Base-by-base conservation (phyloP, 2,888 invertebrate genomes). In the Athetis lepigone region DNA sequence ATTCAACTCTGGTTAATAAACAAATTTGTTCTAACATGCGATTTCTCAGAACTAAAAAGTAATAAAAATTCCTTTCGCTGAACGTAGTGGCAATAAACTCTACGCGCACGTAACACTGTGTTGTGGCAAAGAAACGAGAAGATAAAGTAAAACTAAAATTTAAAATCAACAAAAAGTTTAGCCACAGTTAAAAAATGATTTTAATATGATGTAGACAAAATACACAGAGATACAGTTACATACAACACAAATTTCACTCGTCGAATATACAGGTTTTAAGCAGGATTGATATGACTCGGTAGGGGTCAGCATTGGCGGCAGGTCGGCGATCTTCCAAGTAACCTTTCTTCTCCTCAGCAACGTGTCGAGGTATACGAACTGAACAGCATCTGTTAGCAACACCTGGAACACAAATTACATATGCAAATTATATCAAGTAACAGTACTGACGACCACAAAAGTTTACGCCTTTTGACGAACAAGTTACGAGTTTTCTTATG, bases 271-370 rank as follows among this genome's bases (percentile, higher is more conserved):
- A 97, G 37, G 98, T 98, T 84, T 97, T 96, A 19, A 98, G 96
- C 79, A 98, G 94, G 52, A 97, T 97, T 84, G 97, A 96, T 55
- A 97, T 96, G 33, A 98, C 97, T 4, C 97, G 95, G 88, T 98
- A 98, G 0, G 98, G 98, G 93, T 98, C 98, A 85, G 98, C 98
- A 89, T 98, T 98, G 75, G 98, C 97, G 39, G 98, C 97, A 13
- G 98, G 98, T 68, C 99, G 96, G 55, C 99, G 96, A 92, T 99
- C 99, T 91, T 99, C 99, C 69, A 99, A 95, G 87, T 99, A 99
- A 0, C 99, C 99, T 82, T 97, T 97, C 85, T 98, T 98, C 33
- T 98, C 98, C 83, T 98, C 98, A 2, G 98, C 98, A 50, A 98
- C 98, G 66, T 97, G 97, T 2, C 99, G 96, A 0, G 99, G 99